Base-by-base conservation (phyloP, 2,797 vertebrate species). In the Neosilurus mollespiculum region DNA sequence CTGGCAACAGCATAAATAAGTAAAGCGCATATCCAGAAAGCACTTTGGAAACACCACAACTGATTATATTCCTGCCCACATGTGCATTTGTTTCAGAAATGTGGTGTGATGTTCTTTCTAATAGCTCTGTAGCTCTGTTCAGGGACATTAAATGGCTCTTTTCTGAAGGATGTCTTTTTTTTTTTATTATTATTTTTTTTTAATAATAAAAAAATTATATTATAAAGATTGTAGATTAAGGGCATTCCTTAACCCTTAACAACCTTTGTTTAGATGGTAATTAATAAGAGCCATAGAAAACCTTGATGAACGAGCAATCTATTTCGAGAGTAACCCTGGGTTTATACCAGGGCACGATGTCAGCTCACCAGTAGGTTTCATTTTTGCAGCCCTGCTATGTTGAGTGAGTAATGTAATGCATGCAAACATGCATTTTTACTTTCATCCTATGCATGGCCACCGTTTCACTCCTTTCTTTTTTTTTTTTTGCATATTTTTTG, bases 1-100 rank as follows among this genome's bases (percentile, higher is more conserved):
- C 24, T 67, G 61, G 12, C 67, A 59, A 61, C 18, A 24, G 59
- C 61, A 75, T 86, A 26, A 80, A 80, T 86, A 83, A 80, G 43
- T 80, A 75, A 75, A 59, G 24, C 10, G 14, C 2, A 11, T 58
- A 18, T 51, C 51, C 34, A 22, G 22, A 71, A 34, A 71, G 67
- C 24, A 1, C 70, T 82, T 66, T 26, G 12, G 34, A 80, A 82
- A 69, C 69, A 80, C 56, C n/a, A 43, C 43, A 24, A 59, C 53
- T 83, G 66, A 53, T 83, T 37, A 22, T n/a, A 18, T 59, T 73
- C 53, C 59, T 20, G 59, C n/a, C 49, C 73, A 26, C 1, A 18
- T 53, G 18, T 18, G 79, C 79, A 14, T 30, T 72, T 67, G 56
- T n/a, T 79, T 51, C 9, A 12, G 1, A 30, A 43, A 15, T 24